phyloP scores from a whole-genome alignment of 2,888 invertebrate species.

The Callimorpha dominula region DNA sequence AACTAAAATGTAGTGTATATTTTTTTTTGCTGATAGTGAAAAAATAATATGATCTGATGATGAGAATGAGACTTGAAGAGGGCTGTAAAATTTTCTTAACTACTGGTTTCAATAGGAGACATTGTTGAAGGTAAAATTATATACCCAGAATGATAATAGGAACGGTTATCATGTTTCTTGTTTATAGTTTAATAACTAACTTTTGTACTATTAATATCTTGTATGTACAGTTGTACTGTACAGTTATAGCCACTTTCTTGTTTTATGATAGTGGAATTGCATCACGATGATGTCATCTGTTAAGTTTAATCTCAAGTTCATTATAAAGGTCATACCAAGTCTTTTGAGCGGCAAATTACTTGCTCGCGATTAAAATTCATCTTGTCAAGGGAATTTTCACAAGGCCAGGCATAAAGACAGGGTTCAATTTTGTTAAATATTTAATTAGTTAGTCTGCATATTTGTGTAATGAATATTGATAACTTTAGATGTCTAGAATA shows the following conservation, averaged over 20 bases:
- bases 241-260: background rate
- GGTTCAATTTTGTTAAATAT: slow-evolving; percentile 17
- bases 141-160: background rate
- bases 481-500: background rate
- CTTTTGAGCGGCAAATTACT: slow-evolving; percentile 6
- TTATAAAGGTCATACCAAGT: slow-evolving; percentile 20
- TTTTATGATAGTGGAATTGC: background rate
- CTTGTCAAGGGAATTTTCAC: slow-evolving; percentile 6
- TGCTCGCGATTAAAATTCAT: slow-evolving; percentile 16
- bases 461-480: slow-evolving; percentile 4
- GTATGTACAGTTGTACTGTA: slow-evolving; percentile 2
- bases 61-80: too few relatives aligned
- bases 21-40: too few relatives aligned
- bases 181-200: background rate
- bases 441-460: slow-evolving; percentile 13
- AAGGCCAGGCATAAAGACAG: slow-evolving; percentile 6
- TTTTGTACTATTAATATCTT: background rate
- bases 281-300: background rate
- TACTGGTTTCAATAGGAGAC: too few relatives aligned
- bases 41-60: too few relatives aligned
- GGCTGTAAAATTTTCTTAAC: too few relatives aligned
- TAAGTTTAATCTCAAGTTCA: slow-evolving; percentile 18
- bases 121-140: background rate
- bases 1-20: too few relatives aligned
- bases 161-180: background rate